Conservation (phyloP, 1,140 invertebrate species). For the Rhopalosiphum padi region DNA sequence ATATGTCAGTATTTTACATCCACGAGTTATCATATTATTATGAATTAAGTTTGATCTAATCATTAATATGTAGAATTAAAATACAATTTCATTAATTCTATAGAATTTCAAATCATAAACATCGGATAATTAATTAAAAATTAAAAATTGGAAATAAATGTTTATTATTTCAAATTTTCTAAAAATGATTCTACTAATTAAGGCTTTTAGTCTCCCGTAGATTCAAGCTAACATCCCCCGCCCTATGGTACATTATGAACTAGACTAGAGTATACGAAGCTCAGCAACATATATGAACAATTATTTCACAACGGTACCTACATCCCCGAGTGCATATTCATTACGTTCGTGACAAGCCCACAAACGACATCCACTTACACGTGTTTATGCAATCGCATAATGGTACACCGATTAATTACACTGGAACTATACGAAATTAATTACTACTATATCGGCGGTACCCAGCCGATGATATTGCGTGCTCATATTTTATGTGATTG, state of each 20-base stretch:
- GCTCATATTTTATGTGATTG: background rate
- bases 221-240: background rate
- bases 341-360: background rate
- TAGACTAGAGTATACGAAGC: background rate
- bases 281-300: background rate
- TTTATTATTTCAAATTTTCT: background rate
- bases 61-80: too few species aligned
- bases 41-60: too few species aligned
- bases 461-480: background rate
- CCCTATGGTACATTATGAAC: background rate
- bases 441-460: background rate
- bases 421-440: background rate
- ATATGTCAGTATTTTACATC: too few species aligned
- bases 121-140: background rate
- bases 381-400: conserved; percentile 20
- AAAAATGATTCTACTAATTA: background rate
- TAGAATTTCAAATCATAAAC: too few species aligned
- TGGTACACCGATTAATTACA: background rate
- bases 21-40: too few species aligned
- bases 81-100: too few species aligned
- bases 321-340: background rate
- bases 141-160: background rate
- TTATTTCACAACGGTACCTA: conserved; percentile 20
- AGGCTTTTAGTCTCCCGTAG: background rate
- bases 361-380: conserved; percentile 31